Evolutionary conservation across 2,797 vertebrate genomes (phyloP).

Genomic region (Coracias cyanogaster): DNA sequence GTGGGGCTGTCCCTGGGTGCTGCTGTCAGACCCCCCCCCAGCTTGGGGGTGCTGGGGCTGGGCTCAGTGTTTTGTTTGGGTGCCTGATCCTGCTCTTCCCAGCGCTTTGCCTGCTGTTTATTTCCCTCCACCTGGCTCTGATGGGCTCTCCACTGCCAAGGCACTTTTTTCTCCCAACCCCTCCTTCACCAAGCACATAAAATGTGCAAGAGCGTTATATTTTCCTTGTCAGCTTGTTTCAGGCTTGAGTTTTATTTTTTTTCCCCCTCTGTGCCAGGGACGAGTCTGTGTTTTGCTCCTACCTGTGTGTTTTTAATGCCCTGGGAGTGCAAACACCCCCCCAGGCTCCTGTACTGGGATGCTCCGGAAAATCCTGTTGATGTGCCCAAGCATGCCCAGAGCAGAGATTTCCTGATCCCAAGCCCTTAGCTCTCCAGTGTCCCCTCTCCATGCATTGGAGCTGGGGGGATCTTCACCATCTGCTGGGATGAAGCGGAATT

Average conservation of each 20-base stretch:
- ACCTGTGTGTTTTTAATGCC: background rate
- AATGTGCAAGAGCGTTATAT: background rate
- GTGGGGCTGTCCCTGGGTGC: background rate
- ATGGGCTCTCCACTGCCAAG: background rate
- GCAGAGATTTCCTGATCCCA: background rate
- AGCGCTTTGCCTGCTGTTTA: background rate
- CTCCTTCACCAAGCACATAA: background rate
- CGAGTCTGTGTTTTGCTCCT: background rate
- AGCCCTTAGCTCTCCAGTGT: background rate
- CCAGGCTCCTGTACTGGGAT: background rate
- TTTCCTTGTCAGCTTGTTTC: background rate
- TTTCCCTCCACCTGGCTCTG: background rate
- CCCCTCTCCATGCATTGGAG: background rate
- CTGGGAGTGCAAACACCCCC: background rate
- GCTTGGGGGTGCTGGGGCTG: background rate
- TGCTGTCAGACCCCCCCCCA: background rate
- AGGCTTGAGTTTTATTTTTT: background rate
- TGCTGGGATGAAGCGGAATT: background rate
- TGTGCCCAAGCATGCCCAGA: background rate
- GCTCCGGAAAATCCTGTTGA: background rate
- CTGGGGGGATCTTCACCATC: background rate
- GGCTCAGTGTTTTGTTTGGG: fast-evolving
- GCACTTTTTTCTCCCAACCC: background rate
- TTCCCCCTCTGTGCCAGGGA: background rate
- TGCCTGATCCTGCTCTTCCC: background rate